phyloP scores from a whole-genome alignment of 1,140 invertebrate species.

The Hesperophylax magnus region DNA sequence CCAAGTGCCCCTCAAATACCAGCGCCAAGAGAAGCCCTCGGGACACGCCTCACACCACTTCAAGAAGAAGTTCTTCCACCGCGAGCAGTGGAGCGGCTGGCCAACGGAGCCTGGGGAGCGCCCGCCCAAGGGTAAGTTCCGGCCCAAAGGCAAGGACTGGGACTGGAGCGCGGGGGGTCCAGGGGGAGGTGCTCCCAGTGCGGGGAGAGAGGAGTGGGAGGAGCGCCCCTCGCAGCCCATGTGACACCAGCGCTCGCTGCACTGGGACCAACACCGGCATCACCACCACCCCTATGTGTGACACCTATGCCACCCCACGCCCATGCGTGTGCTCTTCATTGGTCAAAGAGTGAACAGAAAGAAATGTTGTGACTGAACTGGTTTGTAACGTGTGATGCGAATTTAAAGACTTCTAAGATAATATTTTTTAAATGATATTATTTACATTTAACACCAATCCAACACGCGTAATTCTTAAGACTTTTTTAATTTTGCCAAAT shows the following conservation, averaged over 20 bases:
- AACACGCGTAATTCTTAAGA: conserved; percentile 29
- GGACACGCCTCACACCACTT: conserved; percentile 75
- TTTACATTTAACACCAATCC: conserved; percentile 43
- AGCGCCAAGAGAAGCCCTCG: conserved; percentile 62
- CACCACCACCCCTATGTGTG: conserved; percentile 22
- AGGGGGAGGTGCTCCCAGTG: conserved; percentile 41
- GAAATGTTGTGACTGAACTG: conserved; percentile 35
- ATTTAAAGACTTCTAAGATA: conserved; percentile 24
- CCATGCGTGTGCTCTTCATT: background rate
- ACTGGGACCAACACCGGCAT: conserved; percentile 4
- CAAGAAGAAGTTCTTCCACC: conserved; percentile 86
- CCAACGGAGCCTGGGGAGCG: conserved; percentile 64
- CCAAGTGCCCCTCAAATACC: conserved; percentile 73
- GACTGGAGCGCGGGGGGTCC: conserved; percentile 72
- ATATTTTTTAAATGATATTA: conserved; percentile 40
- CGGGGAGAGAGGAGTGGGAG: conserved; percentile 46
- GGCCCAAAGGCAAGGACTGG: conserved; percentile 81
- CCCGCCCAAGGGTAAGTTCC: conserved; percentile 67
- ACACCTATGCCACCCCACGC: background rate
- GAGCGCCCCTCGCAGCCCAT: conserved; percentile 49
- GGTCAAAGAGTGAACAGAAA: background rate
- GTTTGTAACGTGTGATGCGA: conserved; percentile 15
- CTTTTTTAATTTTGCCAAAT: conserved; percentile 48
- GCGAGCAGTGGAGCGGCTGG: conserved; percentile 74
- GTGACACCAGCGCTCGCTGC: conserved; percentile 47